Percentiles rank a stretch among this genome's conserved stretches.
Evolutionary conservation across 2,888 invertebrate species (phyloP).

Genomic region (Caenorhabditis angaria): DNA sequence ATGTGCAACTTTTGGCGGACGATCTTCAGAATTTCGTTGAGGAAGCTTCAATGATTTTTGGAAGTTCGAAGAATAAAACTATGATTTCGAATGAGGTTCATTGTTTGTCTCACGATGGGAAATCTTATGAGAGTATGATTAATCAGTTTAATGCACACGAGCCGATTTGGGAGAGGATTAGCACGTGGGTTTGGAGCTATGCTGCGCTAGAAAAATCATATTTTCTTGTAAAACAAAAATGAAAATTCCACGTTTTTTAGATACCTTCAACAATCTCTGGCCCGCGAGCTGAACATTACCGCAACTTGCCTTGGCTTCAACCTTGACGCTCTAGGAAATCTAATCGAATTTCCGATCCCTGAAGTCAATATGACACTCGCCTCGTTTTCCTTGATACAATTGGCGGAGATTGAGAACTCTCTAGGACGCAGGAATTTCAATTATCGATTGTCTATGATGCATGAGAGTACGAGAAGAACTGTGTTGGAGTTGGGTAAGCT

Average conservation of each 20-base stretch:
- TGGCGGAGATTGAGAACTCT: conserved; percentile 40
- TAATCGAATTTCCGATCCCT: conserved; percentile 23
- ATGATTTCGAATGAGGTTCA: conserved; percentile 20
- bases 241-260: conserved; percentile 14
- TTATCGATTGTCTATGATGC: conserved; percentile 46
- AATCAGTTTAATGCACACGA: conserved; percentile 42
- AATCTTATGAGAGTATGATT: conserved; percentile 40
- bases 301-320: conserved; percentile 40
- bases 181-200: conserved; percentile 25
- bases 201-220: background rate
- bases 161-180: conserved; percentile 48
- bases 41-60: conserved; percentile 36
- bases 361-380: conserved; percentile 34
- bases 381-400: conserved; percentile 36
- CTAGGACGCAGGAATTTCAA: conserved; percentile 32
- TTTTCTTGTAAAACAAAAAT: background rate
- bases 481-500: conserved; percentile 26
- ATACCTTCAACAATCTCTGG: conserved; percentile 44
- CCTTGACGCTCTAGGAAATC: conserved; percentile 32
- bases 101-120: conserved; percentile 32
- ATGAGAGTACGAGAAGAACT: conserved; percentile 28
- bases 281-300: conserved; percentile 45
- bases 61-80: too few relatives aligned
- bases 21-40: conserved; percentile 59
- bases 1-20: conserved; percentile 56